Base-by-base conservation (phyloP, 1,140 invertebrate species). In the Thaumetopoea pityocampa region DNA sequence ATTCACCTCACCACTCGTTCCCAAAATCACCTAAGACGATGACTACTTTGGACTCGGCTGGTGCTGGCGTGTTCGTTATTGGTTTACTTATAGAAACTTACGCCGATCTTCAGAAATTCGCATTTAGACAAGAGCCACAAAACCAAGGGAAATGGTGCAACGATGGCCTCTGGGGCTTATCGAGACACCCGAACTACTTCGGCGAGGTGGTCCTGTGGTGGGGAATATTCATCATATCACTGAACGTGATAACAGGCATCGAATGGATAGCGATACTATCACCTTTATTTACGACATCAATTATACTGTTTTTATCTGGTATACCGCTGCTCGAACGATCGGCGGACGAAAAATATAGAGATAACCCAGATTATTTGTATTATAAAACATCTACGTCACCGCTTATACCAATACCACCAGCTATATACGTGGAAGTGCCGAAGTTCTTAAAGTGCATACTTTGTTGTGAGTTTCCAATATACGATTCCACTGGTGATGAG, bases 121-220 rank as follows among this genome's bases (percentile, higher is more conserved):
- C 91, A 0, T 98, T 97, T 69, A 90, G 93, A 38, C 91, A 94
- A 65, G 92, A 97, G 72, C 92, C 94, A 1, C 87, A 88, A 0
- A 98, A 98, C 67, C 88, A 94, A 85, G 95, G 94, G 14, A 94
- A 93, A 78, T 94, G 94, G 92, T 96, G 95, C 67, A 94, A 95
- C 67, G 92, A 92, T 63, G 95, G 96, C 7, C 82, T 98, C 7
- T 98, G 96, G 96, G 90, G 91, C 24, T 67, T 96, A 7, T 97
- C 95, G 0, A 89, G 96, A 38, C 96, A 98, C 85, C 96, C 96
- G 0, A 98, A 98, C 76, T 98, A 98, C 68, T 97, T 98, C 80
- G 96, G 96, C 1, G 96, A 98, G 85, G 95, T 98, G 15, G 87
- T 95, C 0, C 87, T 98, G 1, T 98, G 96, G 96, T 96, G 94